These are phyloP conservation scores for Heliconius nattereri DNA, from an alignment of 1,140 invertebrate species.

Conservation along the genomic window DNA sequence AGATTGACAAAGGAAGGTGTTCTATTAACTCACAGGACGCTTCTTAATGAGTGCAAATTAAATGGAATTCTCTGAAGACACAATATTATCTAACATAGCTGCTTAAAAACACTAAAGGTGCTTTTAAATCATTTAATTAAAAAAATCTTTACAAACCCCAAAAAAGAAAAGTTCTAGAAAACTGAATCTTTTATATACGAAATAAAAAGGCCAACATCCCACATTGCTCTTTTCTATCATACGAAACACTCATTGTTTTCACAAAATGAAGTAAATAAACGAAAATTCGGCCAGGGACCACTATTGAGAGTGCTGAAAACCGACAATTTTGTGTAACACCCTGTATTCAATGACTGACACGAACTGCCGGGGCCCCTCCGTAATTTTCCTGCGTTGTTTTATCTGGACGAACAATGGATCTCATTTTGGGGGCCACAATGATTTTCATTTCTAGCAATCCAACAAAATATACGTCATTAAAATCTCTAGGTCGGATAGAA, in stretches of 20 bases:
- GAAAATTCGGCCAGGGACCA: constrained; percentile 28
- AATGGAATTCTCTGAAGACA: no score
- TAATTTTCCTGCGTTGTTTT: constrained; percentile 67
- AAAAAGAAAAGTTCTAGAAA: neutral
- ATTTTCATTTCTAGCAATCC: constrained; percentile 57
- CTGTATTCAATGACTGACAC: constrained; percentile 59
- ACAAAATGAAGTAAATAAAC: constrained; percentile 30
- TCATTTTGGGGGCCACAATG: constrained; percentile 55
- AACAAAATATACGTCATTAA: constrained; percentile 65
- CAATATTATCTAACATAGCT: no score
- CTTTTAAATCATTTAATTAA: no score
- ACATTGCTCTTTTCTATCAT: neutral
- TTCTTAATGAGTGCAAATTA: no score
- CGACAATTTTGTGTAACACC: constrained; percentile 58
- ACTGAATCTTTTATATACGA: neutral
- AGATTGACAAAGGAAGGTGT: no score
- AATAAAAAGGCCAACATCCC: neutral
- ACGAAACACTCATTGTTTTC: constrained; percentile 24
- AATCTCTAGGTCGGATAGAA: constrained; percentile 49
- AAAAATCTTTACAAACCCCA: neutral
- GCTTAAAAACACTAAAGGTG: no score
- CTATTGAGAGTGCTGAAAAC: constrained; percentile 39
- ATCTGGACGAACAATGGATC: constrained; percentile 54
- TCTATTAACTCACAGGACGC: no score
- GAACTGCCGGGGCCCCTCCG: constrained; percentile 52